A percentile compares a stretch with the other conserved stretches of the same genome.
Evolutionary conservation across 1,140 invertebrate genomes (phyloP).

Genomic region (Pachypsylla venusta): DNA sequence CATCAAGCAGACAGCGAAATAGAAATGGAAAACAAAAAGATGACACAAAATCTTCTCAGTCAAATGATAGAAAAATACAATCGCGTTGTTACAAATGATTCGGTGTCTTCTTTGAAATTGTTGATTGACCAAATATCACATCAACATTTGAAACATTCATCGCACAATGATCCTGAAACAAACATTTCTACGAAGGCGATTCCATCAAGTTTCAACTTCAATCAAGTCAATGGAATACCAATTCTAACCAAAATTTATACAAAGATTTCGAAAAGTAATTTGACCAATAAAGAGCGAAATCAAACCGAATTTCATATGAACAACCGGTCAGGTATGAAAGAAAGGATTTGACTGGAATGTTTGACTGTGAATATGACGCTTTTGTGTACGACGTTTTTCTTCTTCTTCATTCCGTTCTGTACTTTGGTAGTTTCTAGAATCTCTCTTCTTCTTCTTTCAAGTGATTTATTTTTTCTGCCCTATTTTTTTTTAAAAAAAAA

Average conservation of each 20-base stretch:
- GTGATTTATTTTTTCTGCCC: too few species aligned
- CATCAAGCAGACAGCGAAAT: slow-evolving; percentile 17
- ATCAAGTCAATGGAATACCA: slow-evolving; percentile 40
- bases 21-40: slow-evolving; percentile 13
- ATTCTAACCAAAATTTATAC: slow-evolving; percentile 48
- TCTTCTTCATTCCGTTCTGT: too few species aligned
- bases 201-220: slow-evolving; percentile 38
- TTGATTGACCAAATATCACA: slow-evolving; percentile 35
- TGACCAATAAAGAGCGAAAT: slow-evolving; percentile 21
- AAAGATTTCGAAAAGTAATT: slow-evolving; percentile 31
- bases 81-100: slow-evolving; percentile 8
- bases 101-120: slow-evolving; percentile 25
- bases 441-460: too few species aligned
- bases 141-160: slow-evolving; percentile 33
- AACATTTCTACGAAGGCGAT: slow-evolving; percentile 41
- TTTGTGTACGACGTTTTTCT: too few species aligned
- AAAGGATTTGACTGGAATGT: too few species aligned
- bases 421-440: too few species aligned
- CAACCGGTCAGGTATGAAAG: slow-evolving; percentile 1
- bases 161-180: slow-evolving; percentile 28
- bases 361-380: too few species aligned
- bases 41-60: slow-evolving; percentile 9
- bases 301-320: slow-evolving; percentile 1
- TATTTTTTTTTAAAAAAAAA: too few species aligned
- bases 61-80: neutral